Conservation (phyloP, 2,797 vertebrate species). For the Crossoptilon crossoptilon region DNA sequence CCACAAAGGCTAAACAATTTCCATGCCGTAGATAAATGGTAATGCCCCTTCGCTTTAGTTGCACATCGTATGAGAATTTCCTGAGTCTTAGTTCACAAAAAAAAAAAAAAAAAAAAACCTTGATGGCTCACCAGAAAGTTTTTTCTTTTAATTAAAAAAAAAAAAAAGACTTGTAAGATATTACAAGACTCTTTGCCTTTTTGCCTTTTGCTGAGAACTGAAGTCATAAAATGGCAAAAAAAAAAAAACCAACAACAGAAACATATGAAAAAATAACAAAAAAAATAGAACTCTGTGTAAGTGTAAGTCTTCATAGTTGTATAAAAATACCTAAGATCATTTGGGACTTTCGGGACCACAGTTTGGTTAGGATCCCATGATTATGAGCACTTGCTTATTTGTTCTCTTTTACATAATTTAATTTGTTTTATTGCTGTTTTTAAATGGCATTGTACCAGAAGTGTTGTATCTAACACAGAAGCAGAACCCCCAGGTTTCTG, state of each 20-base stretch:
- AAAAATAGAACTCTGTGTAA: neutral
- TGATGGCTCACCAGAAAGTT: neutral
- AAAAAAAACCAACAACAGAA: neutral
- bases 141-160: too few relatives aligned
- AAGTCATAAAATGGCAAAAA: neutral
- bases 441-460: neutral
- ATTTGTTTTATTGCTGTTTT: neutral
- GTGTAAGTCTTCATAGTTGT: neutral
- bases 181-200: neutral
- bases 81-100: neutral
- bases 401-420: neutral
- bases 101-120: neutral
- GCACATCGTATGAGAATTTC: constrained; percentile 18
- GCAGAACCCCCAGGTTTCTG: neutral
- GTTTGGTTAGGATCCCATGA: neutral
- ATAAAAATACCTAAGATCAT: neutral
- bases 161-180: too few relatives aligned
- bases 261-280: neutral
- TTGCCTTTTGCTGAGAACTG: neutral
- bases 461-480: neutral
- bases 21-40: constrained; percentile 48
- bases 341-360: neutral
- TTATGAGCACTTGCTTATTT: neutral
- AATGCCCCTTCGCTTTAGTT: constrained; percentile 46
- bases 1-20: constrained; percentile 54